phyloP scores from a whole-genome alignment of 2,888 invertebrate genomes.

The Pharmacophagus antenor region DNA sequence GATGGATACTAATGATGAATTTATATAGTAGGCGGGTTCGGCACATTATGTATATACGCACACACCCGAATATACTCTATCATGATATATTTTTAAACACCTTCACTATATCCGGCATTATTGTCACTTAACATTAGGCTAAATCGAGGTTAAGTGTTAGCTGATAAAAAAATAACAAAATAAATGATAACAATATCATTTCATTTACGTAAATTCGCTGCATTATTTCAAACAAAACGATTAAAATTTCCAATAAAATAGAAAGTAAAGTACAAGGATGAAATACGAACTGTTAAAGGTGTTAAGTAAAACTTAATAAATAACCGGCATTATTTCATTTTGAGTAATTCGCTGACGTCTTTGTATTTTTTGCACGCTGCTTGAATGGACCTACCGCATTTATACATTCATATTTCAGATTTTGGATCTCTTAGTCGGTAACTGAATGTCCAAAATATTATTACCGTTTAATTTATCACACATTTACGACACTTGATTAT shows the following conservation, averaged over 20 bases:
- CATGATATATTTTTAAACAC: too few relatives aligned
- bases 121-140: too few relatives aligned
- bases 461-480: not conserved
- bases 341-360: slow-evolving; percentile 10
- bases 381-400: slow-evolving; percentile 21
- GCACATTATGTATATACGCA: too few relatives aligned
- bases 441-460: not conserved
- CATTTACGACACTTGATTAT: not conserved
- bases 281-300: slow-evolving; percentile 2
- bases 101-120: too few relatives aligned
- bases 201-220: not conserved
- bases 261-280: not conserved
- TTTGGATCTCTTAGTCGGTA: slow-evolving; percentile 6
- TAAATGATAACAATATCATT: too few relatives aligned
- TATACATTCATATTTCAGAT: slow-evolving; percentile 11
- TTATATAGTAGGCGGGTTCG: too few relatives aligned
- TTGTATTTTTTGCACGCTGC: slow-evolving; percentile 6
- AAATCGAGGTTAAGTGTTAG: too few relatives aligned
- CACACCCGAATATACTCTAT: too few relatives aligned
- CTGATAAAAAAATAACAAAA: too few relatives aligned
- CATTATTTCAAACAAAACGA: not conserved
- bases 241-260: not conserved
- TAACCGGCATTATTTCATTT: slow-evolving; percentile 10
- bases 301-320: slow-evolving; percentile 9
- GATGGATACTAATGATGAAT: too few relatives aligned